Conservation (phyloP, 2,797 vertebrate genomes). For the Amblyopsis hoosieri region DNA sequence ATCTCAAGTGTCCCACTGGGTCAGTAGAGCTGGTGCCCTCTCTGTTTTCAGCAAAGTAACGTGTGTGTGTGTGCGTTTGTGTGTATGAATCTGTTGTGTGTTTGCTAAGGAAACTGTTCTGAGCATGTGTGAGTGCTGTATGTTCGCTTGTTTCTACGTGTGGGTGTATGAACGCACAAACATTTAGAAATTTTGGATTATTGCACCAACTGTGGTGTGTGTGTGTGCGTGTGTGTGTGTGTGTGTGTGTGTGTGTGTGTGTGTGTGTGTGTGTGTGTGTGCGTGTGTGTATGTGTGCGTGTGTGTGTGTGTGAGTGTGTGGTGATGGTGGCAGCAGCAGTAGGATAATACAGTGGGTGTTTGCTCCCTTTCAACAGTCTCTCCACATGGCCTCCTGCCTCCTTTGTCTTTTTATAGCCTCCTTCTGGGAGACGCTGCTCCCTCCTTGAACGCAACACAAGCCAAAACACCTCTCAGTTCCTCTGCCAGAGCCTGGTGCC, state of each 20-base stretch:
- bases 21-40: too few species aligned
- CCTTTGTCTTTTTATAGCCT: conserved; percentile 86
- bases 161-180: conserved; percentile 26
- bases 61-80: conserved; percentile 15
- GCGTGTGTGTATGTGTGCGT: conserved; percentile 42
- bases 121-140: conserved; percentile 9
- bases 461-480: conserved; percentile 84
- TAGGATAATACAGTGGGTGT: conserved; percentile 80
- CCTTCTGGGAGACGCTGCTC: conserved; percentile 75
- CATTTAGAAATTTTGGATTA: conserved; percentile 31
- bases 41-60: too few species aligned
- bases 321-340: conserved; percentile 70
- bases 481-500: conserved; percentile 74
- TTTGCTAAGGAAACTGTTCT: conserved; percentile 9
- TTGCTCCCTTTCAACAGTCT: conserved; percentile 79
- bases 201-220: not conserved
- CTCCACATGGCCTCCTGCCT: conserved; percentile 82
- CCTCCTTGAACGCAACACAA: conserved; percentile 77
- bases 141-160: conserved; percentile 7
- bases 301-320: conserved; percentile 9
- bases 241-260: conserved; percentile 23
- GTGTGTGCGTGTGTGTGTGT: conserved; percentile 45
- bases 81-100: conserved; percentile 11
- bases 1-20: too few species aligned
- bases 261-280: conserved; percentile 18